Evolutionary conservation across 53 echinoderm and acorn worm genomes (phyloP).

Genomic region (Apostichopus leukothele): DNA sequence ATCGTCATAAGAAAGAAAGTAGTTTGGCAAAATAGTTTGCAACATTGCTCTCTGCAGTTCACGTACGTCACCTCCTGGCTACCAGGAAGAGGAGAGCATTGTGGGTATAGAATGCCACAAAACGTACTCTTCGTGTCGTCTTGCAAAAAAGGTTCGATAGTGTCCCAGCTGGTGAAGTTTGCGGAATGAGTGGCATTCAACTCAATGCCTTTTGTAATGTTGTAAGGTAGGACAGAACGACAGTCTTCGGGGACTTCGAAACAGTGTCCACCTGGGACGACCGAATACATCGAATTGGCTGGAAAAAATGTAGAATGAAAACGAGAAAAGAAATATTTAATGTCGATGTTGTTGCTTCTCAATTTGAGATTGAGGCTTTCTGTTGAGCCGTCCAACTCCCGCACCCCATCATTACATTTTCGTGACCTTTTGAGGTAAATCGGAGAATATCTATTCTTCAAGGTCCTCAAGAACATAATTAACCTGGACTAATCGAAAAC

Average conservation of each 20-base stretch:
- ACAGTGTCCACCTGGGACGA: not conserved
- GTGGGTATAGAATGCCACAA: not conserved
- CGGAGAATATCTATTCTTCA: too few species aligned
- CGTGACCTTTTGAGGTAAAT: too few species aligned
- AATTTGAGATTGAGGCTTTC: too few species aligned
- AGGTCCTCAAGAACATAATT: too few species aligned
- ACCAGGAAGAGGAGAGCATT: not conserved
- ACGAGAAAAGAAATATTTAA: not conserved
- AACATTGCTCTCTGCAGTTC: not conserved
- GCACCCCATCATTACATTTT: too few species aligned
- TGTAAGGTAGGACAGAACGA: constrained; percentile 22
- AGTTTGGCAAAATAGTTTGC: not conserved
- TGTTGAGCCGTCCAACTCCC: too few species aligned
- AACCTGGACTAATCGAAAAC: too few species aligned
- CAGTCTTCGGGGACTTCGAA: not conserved
- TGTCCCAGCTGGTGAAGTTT: not conserved
- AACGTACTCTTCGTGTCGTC: not conserved
- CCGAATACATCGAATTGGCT: not conserved
- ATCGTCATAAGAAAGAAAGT: too few species aligned
- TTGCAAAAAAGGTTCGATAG: not conserved
- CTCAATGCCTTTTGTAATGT: not conserved
- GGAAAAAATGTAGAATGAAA: not conserved
- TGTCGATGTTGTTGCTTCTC: too few species aligned
- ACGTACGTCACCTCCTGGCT: not conserved
- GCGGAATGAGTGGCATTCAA: not conserved